These are phyloP conservation scores for Daubentonia madagascariensis DNA, from an alignment of 2,113 vertebrate genomes.

Conservation along the genomic window DNA sequence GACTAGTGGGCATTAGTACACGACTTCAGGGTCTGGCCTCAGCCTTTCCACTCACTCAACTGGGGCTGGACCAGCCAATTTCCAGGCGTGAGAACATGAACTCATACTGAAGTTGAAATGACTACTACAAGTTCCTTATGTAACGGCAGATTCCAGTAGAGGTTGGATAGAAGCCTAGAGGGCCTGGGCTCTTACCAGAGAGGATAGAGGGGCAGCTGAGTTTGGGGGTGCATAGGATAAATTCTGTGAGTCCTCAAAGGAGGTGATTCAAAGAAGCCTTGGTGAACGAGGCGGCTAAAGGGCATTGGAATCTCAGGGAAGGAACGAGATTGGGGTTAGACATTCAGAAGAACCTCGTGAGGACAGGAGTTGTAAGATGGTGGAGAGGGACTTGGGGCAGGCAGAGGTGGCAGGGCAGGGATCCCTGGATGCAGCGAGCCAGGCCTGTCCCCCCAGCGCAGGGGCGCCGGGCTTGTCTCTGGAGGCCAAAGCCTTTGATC, in stretches of 20 bases:
- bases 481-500: background rate
- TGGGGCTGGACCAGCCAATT: background rate
- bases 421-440: rapidly evolving
- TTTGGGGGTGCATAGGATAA: background rate
- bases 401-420: background rate
- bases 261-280: background rate
- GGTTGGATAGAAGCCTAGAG: background rate
- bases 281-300: background rate
- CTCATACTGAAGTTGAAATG: background rate
- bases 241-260: background rate
- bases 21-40: background rate
- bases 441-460: rapidly evolving
- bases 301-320: background rate
- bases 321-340: background rate
- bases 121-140: background rate
- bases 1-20: background rate
- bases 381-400: background rate
- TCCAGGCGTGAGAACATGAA: background rate
- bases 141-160: background rate
- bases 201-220: background rate
- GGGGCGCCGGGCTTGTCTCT: background rate
- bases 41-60: background rate
- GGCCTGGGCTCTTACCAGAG: background rate
- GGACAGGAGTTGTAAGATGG: background rate
- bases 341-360: background rate